Conservation (phyloP, 2,113 vertebrate genomes). For the Nasalis larvatus region DNA sequence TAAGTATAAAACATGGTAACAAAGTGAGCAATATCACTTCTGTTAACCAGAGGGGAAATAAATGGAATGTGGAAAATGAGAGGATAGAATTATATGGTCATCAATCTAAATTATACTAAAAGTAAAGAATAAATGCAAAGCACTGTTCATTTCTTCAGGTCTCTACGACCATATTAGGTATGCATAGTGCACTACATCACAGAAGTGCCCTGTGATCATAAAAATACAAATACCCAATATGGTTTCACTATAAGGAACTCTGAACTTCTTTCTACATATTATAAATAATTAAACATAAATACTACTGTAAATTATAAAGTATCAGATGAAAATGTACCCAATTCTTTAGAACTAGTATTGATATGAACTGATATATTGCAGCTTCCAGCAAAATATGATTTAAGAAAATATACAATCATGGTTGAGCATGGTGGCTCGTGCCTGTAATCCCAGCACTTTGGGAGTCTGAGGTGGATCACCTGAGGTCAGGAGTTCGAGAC, state of each 20-base stretch:
- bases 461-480: no score
- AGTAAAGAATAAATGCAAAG: constrained; percentile 18
- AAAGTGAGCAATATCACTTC: not conserved
- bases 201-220: not conserved
- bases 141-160: not conserved
- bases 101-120: not conserved
- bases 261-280: constrained; percentile 15
- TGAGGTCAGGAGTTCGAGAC: no score
- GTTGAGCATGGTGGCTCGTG: no score
- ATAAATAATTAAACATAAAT: not conserved
- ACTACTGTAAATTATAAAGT: not conserved
- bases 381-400: not conserved
- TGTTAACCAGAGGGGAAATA: not conserved
- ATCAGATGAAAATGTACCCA: not conserved
- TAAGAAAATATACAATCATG: not conserved
- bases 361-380: not conserved
- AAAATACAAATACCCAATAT: not conserved
- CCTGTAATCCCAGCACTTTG: no score
- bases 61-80: not conserved
- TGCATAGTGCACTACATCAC: no score
- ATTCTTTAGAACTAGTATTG: not conserved
- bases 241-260: not conserved
- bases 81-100: not conserved
- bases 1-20: constrained; percentile 1
- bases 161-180: not conserved